phyloP scores from a whole-genome alignment of 2,797 vertebrate genomes.

The Fistularia tabacaria region DNA sequence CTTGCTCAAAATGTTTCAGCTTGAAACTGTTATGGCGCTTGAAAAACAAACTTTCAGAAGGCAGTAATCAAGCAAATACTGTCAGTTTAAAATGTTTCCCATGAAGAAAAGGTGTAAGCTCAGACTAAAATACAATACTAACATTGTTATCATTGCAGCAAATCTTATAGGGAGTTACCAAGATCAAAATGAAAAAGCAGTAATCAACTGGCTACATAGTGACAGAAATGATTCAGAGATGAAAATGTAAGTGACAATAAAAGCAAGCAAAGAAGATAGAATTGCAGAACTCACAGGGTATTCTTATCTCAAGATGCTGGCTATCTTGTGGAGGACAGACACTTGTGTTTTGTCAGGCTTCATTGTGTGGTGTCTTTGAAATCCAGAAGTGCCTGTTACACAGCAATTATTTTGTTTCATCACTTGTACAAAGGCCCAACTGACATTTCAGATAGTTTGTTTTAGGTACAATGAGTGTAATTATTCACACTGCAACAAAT shows the following conservation, averaged over 20 bases:
- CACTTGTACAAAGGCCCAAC: conserved; percentile 57
- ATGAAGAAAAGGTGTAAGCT: too few relatives aligned
- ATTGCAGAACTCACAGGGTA: conserved; percentile 49
- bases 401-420: conserved; percentile 61
- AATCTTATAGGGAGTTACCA: conserved; percentile 39
- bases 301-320: conserved; percentile 66
- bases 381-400: conserved; percentile 61
- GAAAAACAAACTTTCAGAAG: too few relatives aligned
- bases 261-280: conserved; percentile 48
- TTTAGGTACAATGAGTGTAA: conserved; percentile 65
- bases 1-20: too few relatives aligned
- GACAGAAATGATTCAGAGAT: conserved; percentile 45
- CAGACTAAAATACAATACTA: too few relatives aligned
- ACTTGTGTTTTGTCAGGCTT: conserved; percentile 63
- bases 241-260: conserved; percentile 53
- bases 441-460: conserved; percentile 61
- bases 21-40: too few relatives aligned
- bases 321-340: conserved; percentile 61
- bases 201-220: conserved; percentile 53
- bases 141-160: conserved; percentile 15
- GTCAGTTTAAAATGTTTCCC: conserved; percentile 3
- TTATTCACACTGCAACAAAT: conserved; percentile 37
- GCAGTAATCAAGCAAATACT: conserved; percentile 12
- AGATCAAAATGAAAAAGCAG: conserved; percentile 26
- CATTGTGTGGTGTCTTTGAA: conserved; percentile 65